These are phyloP conservation scores for Indicator indicator DNA, from an alignment of 2,113 vertebrate species.

Conservation along the genomic window DNA sequence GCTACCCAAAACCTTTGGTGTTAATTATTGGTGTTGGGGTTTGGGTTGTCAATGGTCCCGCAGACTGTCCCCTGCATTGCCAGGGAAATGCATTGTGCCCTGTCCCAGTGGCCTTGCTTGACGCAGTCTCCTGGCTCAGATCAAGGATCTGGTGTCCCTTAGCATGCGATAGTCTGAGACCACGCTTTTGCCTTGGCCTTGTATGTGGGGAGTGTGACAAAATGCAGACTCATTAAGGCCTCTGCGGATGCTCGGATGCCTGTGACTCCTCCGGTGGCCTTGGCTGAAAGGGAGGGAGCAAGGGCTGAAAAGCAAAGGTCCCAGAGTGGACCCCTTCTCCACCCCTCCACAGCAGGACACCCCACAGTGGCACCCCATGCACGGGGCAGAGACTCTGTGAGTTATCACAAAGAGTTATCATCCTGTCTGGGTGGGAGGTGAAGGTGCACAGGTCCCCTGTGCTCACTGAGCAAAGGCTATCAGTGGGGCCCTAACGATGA, in stretches of 20 bases:
- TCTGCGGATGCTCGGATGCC: fast-evolving
- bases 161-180: background rate
- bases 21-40: background rate
- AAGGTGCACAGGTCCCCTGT: background rate
- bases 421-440: fast-evolving
- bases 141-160: background rate
- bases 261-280: background rate
- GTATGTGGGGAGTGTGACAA: background rate
- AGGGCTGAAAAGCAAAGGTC: background rate
- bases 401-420: background rate
- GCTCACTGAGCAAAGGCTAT: background rate
- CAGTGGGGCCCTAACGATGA: fast-evolving
- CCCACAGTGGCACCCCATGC: background rate
- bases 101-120: background rate
- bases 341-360: fast-evolving
- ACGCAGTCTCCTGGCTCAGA: fast-evolving
- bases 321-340: too few relatives aligned
- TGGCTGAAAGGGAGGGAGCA: background rate
- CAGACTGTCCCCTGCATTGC: background rate
- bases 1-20: background rate
- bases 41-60: background rate
- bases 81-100: background rate
- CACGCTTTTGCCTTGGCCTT: background rate
- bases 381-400: background rate
- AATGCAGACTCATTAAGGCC: background rate